Percentiles rank a stretch among this genome's conserved stretches.
phyloP scores from a whole-genome alignment of 2,113 vertebrate species.

The Triplophysa dalaica region DNA sequence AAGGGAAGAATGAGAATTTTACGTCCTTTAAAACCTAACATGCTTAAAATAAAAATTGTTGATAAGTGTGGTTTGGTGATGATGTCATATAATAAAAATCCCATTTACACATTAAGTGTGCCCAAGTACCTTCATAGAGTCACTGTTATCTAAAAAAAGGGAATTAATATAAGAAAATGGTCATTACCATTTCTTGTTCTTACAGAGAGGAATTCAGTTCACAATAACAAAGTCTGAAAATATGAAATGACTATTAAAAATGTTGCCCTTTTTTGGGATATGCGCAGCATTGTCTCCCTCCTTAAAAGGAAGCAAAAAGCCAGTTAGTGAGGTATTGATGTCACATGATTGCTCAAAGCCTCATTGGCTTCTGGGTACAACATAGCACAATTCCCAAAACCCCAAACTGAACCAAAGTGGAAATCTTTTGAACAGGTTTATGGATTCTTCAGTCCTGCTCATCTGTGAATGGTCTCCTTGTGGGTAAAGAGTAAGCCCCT shows the following conservation, averaged over 20 bases:
- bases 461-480: conserved; percentile 46
- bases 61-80: too few species aligned
- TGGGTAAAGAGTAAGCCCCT: conserved; percentile 45
- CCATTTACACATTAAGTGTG: too few species aligned
- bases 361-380: conserved; percentile 53
- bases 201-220: conserved; percentile 52
- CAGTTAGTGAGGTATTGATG: conserved; percentile 51
- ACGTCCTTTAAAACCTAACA: too few species aligned
- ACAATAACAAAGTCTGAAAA: conserved; percentile 59
- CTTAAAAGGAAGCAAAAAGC: conserved; percentile 70
- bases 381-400: conserved; percentile 52
- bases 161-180: too few species aligned
- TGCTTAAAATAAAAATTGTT: too few species aligned
- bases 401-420: conserved; percentile 51
- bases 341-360: conserved; percentile 50
- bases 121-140: too few species aligned
- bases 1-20: too few species aligned
- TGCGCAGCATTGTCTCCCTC: conserved; percentile 50
- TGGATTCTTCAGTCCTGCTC: conserved; percentile 41
- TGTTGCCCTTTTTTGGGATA: conserved; percentile 69
- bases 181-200: conserved; percentile 10
- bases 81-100: too few species aligned
- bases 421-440: conserved; percentile 44
- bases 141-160: too few species aligned
- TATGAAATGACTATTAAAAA: conserved; percentile 62